These are phyloP conservation scores for Xenentodon cancila DNA, from an alignment of 2,797 vertebrate genomes.

Conservation along the genomic window DNA sequence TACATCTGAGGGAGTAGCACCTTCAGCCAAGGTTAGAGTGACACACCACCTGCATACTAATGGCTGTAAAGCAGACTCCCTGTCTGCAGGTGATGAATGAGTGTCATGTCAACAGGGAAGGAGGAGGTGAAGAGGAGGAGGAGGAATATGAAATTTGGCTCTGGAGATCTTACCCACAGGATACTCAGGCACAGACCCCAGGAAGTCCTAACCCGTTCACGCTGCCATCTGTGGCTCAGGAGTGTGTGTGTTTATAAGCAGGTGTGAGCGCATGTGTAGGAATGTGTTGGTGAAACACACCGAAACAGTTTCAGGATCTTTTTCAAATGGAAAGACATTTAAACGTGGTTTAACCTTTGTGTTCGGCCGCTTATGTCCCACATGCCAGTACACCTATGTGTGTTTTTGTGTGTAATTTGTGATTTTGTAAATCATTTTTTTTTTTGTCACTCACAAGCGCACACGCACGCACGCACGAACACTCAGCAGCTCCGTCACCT, in stretches of 20 bases:
- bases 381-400: not conserved
- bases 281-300: not conserved
- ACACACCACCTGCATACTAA: slow-evolving; percentile 60
- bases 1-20: slow-evolving; percentile 37
- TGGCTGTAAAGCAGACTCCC: slow-evolving; percentile 58
- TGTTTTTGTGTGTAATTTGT: slow-evolving; percentile 16
- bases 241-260: slow-evolving; percentile 11
- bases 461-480: slow-evolving; percentile 1
- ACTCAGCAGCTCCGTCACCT: slow-evolving; percentile 51
- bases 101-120: slow-evolving; percentile 66
- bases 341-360: not conserved
- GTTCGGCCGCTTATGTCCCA: not conserved
- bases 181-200: slow-evolving; percentile 70
- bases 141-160: slow-evolving; percentile 57
- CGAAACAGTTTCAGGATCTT: not conserved
- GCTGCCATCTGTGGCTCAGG: slow-evolving; percentile 73
- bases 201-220: slow-evolving; percentile 69
- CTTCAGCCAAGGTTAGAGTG: slow-evolving; percentile 66
- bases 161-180: slow-evolving; percentile 63
- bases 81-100: slow-evolving; percentile 73
- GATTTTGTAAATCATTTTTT: not conserved
- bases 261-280: not conserved
- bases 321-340: not conserved
- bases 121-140: slow-evolving; percentile 22
- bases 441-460: not conserved